A percentile compares a stretch with the other conserved stretches of the same genome.
Evolutionary conservation across 2,113 vertebrate genomes (phyloP).

Genomic region (Centrocercus urophasianus): DNA sequence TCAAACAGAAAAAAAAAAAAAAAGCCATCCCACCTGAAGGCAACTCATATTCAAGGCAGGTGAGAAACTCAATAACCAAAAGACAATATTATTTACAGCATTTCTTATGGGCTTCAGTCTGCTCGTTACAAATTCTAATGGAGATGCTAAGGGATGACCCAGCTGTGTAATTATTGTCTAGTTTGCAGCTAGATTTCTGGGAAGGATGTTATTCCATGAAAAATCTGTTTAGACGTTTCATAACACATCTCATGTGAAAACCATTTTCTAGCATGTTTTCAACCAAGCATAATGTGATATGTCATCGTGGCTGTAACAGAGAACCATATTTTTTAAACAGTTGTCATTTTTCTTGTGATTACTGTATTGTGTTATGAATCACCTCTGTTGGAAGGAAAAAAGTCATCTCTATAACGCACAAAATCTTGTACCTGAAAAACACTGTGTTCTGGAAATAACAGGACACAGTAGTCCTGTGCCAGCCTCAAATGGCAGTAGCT

Average conservation of each 20-base stretch:
- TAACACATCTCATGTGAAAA: slow-evolving; percentile 71
- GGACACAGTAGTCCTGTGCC: slow-evolving; percentile 1
- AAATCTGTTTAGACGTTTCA: slow-evolving; percentile 68
- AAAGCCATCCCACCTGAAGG: background rate
- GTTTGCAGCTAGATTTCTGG: slow-evolving; percentile 9
- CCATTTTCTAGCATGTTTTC: slow-evolving; percentile 73
- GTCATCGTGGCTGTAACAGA: slow-evolving; percentile 71
- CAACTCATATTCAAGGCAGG: slow-evolving; percentile 47
- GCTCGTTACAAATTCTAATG: slow-evolving; percentile 35
- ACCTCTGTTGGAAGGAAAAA: background rate
- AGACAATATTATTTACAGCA: slow-evolving; percentile 37
- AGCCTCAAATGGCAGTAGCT: slow-evolving; percentile 51
- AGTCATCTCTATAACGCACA: slow-evolving; percentile 21
- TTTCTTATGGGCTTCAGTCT: slow-evolving; percentile 49
- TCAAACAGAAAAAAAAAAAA: background rate
- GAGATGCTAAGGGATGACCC: slow-evolving; percentile 50
- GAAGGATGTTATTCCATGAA: slow-evolving; percentile 42
- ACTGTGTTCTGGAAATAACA: slow-evolving; percentile 41
- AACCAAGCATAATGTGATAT: slow-evolving; percentile 69
- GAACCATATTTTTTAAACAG: slow-evolving; percentile 76
- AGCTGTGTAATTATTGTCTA: slow-evolving; percentile 55
- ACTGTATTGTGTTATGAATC: slow-evolving; percentile 70
- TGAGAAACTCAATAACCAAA: background rate
- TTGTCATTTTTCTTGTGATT: slow-evolving; percentile 74
- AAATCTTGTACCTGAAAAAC: slow-evolving; percentile 54